A percentile compares a stretch with the other conserved stretches of the same genome.
phyloP scores from a whole-genome alignment of 1,140 invertebrate species.

The Dinoponera quadriceps region DNA sequence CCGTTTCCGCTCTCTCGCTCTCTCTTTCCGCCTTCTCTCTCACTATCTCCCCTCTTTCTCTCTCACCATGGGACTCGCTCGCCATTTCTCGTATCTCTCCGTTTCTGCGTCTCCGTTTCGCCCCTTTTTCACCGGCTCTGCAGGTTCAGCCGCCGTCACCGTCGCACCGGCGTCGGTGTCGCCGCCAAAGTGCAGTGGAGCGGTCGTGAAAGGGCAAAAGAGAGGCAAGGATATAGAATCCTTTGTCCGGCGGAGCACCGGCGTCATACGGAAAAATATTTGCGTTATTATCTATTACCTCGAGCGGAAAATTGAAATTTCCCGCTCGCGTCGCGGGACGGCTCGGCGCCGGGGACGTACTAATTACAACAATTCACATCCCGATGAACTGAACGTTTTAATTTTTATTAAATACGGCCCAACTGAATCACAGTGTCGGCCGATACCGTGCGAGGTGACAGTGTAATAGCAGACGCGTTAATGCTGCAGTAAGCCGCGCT shows the following conservation, averaged over 20 bases:
- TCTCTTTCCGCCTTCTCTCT: background rate
- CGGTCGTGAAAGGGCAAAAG: slow-evolving; percentile 20
- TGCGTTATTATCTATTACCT: slow-evolving; percentile 74
- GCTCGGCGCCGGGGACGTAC: slow-evolving; percentile 55
- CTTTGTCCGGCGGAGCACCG: slow-evolving; percentile 69
- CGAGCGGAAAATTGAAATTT: slow-evolving; percentile 74
- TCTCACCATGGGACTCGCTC: background rate
- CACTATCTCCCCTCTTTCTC: background rate
- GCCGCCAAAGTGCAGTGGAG: slow-evolving; percentile 43
- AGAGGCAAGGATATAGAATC: slow-evolving; percentile 57
- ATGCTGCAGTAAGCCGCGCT: slow-evolving; percentile 33
- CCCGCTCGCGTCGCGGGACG: slow-evolving; percentile 51
- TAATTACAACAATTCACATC: slow-evolving; percentile 67
- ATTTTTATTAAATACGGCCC: slow-evolving; percentile 58
- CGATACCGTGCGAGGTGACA: slow-evolving; percentile 27
- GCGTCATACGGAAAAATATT: slow-evolving; percentile 72
- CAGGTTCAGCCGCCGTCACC: slow-evolving; percentile 36
- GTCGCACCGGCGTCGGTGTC: slow-evolving; percentile 38
- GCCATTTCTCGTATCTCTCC: slow-evolving; percentile 32
- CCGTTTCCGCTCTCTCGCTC: background rate
- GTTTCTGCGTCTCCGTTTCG: slow-evolving; percentile 52
- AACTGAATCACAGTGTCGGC: slow-evolving; percentile 42
- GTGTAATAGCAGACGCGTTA: slow-evolving; percentile 28
- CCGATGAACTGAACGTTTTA: slow-evolving; percentile 56
- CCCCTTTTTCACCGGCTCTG: slow-evolving; percentile 46